Evolutionary conservation across 1,140 invertebrate species (phyloP).

Genomic region (Ceratoteleas bidentatus): DNA sequence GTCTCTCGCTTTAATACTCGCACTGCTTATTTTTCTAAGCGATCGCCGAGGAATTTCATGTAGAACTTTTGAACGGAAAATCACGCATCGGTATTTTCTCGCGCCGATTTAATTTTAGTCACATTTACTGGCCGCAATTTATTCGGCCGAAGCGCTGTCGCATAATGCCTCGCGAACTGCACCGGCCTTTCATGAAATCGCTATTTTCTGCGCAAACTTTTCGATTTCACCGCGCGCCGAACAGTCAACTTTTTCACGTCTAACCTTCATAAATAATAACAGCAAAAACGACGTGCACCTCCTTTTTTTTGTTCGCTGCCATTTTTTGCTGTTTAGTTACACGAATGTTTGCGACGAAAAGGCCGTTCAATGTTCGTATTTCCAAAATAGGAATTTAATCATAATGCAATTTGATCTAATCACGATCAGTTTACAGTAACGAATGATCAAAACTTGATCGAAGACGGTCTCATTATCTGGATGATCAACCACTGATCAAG

Average conservation of each 20-base stretch:
- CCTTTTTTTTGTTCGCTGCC: not conserved
- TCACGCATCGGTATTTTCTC: constrained; percentile 36
- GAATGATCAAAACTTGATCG: no score
- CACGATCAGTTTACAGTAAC: no score
- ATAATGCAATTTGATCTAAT: no score
- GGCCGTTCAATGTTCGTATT: not conserved
- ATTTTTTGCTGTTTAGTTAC: no score
- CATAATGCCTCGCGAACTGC: constrained; percentile 9
- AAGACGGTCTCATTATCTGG: no score
- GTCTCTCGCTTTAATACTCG: constrained; percentile 48
- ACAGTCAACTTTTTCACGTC: not conserved
- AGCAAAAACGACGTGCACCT: not conserved
- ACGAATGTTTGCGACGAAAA: no score
- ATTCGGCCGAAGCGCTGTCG: constrained; percentile 29
- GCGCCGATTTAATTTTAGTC: constrained; percentile 50
- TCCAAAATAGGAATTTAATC: no score
- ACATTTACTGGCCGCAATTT: constrained; percentile 36
- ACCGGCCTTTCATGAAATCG: constrained; percentile 15
- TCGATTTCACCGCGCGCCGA: constrained; percentile 9
- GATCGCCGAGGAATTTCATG: constrained; percentile 56
- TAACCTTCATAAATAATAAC: constrained; percentile 2
- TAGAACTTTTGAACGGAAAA: constrained; percentile 47
- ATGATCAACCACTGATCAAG: no score
- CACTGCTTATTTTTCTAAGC: constrained; percentile 60
- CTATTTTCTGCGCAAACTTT: constrained; percentile 1